Evolutionary conservation across 2,888 invertebrate genomes (phyloP).

Genomic region (Automeris io): DNA sequence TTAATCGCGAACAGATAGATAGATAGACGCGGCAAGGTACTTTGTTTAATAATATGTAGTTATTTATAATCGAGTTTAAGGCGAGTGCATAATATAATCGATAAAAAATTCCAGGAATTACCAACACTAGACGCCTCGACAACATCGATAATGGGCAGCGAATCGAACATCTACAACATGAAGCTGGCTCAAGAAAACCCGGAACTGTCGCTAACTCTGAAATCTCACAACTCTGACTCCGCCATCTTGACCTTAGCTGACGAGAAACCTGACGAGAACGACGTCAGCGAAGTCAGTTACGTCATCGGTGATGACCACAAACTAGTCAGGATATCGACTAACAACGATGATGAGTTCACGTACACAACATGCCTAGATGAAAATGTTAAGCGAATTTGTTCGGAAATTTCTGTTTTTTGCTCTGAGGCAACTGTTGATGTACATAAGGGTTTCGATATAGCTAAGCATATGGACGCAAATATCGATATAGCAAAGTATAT

Average conservation of each 20-base stretch:
- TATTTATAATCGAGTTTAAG: too few species aligned
- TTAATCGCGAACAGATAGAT: too few species aligned
- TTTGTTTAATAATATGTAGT: too few species aligned
- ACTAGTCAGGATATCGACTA: slow-evolving; percentile 55
- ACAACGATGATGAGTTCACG: slow-evolving; percentile 48
- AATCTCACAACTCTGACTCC: slow-evolving; percentile 56
- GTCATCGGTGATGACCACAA: slow-evolving; percentile 52
- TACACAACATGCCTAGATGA: slow-evolving; percentile 35
- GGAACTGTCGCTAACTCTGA: slow-evolving; percentile 26
- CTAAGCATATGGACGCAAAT: slow-evolving; percentile 28
- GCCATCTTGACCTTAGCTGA: slow-evolving; percentile 44
- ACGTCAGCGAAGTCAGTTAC: slow-evolving; percentile 38
- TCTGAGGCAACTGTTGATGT: slow-evolving; percentile 17
- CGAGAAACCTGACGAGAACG: slow-evolving; percentile 12
- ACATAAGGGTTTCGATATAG: slow-evolving; percentile 40
- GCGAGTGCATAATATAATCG: too few species aligned
- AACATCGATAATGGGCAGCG: slow-evolving; percentile 69
- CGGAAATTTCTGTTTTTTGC: slow-evolving; percentile 56
- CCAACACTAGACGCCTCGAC: slow-evolving; percentile 54
- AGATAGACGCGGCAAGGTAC: too few species aligned
- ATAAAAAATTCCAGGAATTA: slow-evolving; percentile 40
- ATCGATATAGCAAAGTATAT: slow-evolving; percentile 24
- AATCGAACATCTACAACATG: slow-evolving; percentile 64
- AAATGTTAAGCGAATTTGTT: slow-evolving; percentile 52
- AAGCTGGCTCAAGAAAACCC: slow-evolving; percentile 34